Percentiles rank a stretch among this genome's conserved stretches.
phyloP scores from a whole-genome alignment of 2,888 invertebrate species.

The Philonicus albiceps region DNA sequence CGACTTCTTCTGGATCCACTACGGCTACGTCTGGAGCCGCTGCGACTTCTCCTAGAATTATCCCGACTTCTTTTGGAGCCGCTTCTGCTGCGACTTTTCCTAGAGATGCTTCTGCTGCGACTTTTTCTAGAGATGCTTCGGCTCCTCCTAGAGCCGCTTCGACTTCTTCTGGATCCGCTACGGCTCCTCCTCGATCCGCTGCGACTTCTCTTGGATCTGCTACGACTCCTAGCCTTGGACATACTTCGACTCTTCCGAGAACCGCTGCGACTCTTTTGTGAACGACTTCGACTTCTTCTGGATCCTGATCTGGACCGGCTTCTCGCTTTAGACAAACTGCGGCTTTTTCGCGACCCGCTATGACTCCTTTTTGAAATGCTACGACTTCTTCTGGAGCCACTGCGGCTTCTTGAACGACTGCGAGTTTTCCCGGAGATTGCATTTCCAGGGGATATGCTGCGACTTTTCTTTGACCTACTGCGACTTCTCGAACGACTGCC shows the following conservation, averaged over 20 bases:
- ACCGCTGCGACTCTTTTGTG: slow-evolving; percentile 53
- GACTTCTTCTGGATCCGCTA: slow-evolving; percentile 50
- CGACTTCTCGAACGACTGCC: slow-evolving; percentile 49
- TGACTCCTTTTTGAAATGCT: slow-evolving; percentile 52
- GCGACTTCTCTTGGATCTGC: slow-evolving; percentile 53
- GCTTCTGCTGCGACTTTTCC: slow-evolving; percentile 53
- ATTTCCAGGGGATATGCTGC: slow-evolving; percentile 42
- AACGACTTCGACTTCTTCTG: slow-evolving; percentile 55
- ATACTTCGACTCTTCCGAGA: slow-evolving; percentile 51
- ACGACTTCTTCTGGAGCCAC: slow-evolving; percentile 53
- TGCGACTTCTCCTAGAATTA: slow-evolving; percentile 53
- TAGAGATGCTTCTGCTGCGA: slow-evolving; percentile 51
- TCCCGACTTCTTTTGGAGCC: slow-evolving; percentile 51
- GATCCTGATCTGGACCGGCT: slow-evolving; percentile 55
- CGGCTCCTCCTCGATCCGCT: slow-evolving; percentile 52
- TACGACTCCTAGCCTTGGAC: slow-evolving; percentile 43
- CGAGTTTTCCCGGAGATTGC: slow-evolving; percentile 31
- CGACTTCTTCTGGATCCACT: slow-evolving; percentile 54
- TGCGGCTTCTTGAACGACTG: slow-evolving; percentile 48
- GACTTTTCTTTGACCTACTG: slow-evolving; percentile 46
- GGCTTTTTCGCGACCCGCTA: slow-evolving; percentile 45
- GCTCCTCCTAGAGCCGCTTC: slow-evolving; percentile 48
- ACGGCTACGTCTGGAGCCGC: slow-evolving; percentile 53
- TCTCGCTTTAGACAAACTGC: slow-evolving; percentile 49
- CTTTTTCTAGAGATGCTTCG: slow-evolving; percentile 42